Conservation (phyloP, 1,140 invertebrate genomes). For the Pachypsylla venusta region DNA sequence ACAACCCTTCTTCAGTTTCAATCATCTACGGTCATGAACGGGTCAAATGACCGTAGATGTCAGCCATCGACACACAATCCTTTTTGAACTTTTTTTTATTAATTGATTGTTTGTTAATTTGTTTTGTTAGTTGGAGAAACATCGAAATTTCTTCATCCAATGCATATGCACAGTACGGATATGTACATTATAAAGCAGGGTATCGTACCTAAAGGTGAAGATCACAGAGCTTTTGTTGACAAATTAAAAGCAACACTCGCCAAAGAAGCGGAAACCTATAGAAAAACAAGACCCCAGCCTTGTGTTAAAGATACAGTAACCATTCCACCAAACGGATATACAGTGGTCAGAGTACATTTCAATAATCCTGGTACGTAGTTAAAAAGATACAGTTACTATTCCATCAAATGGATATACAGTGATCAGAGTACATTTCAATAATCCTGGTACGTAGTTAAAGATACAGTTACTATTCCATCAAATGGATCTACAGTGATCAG, state of each 20-base stretch:
- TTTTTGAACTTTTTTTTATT: not conserved
- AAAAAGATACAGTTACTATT: not conserved
- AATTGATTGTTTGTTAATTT: not conserved
- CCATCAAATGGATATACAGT: constrained; percentile 1
- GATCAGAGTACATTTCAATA: not conserved
- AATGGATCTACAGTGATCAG: constrained; percentile 80
- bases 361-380: constrained; percentile 63
- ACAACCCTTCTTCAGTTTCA: no score
- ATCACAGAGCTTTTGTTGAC: constrained; percentile 46
- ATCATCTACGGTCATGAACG: not conserved
- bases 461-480: constrained; percentile 78
- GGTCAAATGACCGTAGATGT: not conserved
- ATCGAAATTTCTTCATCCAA: constrained; percentile 44
- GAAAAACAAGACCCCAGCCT: constrained; percentile 43
- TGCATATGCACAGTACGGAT: constrained; percentile 73
- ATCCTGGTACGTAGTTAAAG: constrained; percentile 38
- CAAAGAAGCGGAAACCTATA: not conserved
- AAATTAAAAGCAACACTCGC: constrained; percentile 30
- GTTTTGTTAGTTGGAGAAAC: not conserved
- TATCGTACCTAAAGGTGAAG: constrained; percentile 49
- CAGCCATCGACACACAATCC: not conserved
- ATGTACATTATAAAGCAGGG: constrained; percentile 65
- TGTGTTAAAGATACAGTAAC: constrained; percentile 70
- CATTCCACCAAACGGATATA: constrained; percentile 83
- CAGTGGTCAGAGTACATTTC: constrained; percentile 70